These are phyloP conservation scores for Caradrina clavipalpis DNA, from an alignment of 2,888 invertebrate genomes.

Conservation along the genomic window DNA sequence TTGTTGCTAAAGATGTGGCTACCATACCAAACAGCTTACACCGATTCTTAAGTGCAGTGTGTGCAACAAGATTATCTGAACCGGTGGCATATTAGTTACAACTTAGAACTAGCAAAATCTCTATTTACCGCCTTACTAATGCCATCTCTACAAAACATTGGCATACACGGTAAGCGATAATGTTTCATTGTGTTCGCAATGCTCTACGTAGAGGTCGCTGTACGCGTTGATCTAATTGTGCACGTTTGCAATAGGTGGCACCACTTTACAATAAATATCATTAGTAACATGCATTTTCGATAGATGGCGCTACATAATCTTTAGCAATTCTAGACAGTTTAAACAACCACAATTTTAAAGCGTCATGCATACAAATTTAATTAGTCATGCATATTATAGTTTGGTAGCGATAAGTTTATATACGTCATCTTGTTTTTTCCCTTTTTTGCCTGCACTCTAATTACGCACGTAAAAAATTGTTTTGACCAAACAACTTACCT, in stretches of 20 bases:
- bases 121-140: not conserved
- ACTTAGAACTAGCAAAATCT: not conserved
- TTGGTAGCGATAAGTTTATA: constrained; percentile 31
- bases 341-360: constrained; percentile 14
- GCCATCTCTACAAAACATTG: constrained; percentile 37
- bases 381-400: constrained; percentile 36
- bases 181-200: not conserved
- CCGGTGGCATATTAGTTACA: no score
- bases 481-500: constrained; percentile 14
- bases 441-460: not conserved
- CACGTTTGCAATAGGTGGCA: constrained; percentile 22
- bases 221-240: not conserved
- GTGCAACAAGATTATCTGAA: no score
- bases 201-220: constrained; percentile 29
- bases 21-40: no score
- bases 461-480: constrained; percentile 21
- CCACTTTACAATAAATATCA: not conserved
- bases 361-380: constrained; percentile 35
- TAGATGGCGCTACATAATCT: constrained; percentile 27
- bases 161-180: not conserved
- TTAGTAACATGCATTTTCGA: not conserved
- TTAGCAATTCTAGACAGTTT: not conserved
- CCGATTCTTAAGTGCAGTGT: no score
- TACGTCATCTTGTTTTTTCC: constrained; percentile 40
- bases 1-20: no score